Conservation (phyloP, 2,113 vertebrate genomes). For the Eurystomus gularis region DNA sequence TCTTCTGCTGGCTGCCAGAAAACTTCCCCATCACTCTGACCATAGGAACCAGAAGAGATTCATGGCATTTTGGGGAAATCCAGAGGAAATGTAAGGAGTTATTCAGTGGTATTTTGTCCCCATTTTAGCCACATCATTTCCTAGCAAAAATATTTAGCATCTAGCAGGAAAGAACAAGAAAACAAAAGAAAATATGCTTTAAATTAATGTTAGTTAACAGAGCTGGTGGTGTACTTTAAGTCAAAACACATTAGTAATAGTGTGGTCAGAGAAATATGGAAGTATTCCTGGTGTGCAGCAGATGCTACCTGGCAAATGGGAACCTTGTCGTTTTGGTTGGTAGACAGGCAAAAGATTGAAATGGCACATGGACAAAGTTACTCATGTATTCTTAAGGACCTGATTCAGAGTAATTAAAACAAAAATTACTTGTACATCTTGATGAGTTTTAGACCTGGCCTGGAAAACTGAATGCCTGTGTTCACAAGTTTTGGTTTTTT, state of each 20-base stretch:
- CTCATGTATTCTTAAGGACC: neutral
- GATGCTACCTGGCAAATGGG: neutral
- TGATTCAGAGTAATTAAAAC: neutral
- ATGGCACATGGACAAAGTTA: neutral
- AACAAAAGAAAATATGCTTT: neutral
- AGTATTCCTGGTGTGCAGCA: neutral
- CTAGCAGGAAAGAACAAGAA: neutral
- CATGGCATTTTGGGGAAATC: neutral
- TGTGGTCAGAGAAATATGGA: neutral
- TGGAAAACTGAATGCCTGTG: neutral
- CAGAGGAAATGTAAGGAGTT: neutral
- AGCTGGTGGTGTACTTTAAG: neutral
- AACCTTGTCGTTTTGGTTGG: neutral
- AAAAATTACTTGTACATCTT: neutral
- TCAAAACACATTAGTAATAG: neutral
- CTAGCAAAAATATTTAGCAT: neutral
- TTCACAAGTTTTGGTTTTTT: neutral
- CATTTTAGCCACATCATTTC: neutral
- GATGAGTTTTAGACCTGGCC: neutral
- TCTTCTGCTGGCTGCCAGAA: neutral
- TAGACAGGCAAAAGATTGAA: neutral
- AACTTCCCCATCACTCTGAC: neutral
- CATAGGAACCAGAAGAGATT: neutral
- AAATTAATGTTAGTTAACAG: neutral
- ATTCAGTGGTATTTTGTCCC: neutral